These are phyloP conservation scores for Rhadinocentrus ornatus DNA, from an alignment of 2,797 vertebrate species.

Conservation along the genomic window DNA sequence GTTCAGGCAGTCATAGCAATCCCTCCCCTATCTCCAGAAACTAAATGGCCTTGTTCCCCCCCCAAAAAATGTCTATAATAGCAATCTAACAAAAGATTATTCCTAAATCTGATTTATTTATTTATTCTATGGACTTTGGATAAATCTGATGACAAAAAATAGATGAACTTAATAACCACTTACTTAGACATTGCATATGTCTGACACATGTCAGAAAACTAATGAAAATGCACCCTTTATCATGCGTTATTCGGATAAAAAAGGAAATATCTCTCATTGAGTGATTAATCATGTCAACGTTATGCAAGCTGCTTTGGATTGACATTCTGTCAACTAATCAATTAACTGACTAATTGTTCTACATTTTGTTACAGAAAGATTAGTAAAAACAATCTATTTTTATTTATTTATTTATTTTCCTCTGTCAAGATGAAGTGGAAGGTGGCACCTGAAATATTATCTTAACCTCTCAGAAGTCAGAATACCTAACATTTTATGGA, in stretches of 20 bases:
- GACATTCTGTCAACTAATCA: slow-evolving; percentile 3
- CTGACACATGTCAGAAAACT: background rate
- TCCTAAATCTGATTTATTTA: background rate
- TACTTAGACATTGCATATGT: background rate
- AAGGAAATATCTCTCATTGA: background rate
- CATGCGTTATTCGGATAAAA: background rate
- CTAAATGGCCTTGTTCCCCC: too few species aligned
- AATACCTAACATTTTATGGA: background rate
- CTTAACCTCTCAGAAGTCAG: slow-evolving; percentile 2
- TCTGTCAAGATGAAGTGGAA: background rate
- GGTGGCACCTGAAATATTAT: slow-evolving; percentile 4
- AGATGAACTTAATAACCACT: background rate
- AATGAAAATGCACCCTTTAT: background rate
- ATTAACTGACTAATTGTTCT: background rate
- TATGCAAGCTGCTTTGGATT: background rate
- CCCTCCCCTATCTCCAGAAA: too few species aligned
- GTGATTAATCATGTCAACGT: background rate
- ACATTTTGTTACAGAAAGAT: background rate
- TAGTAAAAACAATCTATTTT: background rate
- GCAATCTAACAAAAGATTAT: background rate
- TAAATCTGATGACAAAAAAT: background rate
- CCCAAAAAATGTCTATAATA: background rate
- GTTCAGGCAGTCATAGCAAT: too few species aligned
- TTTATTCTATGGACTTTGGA: background rate
- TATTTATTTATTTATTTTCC: background rate